Evolutionary conservation across 1,140 invertebrate species (phyloP).

Genomic region (Plodia interpunctella): DNA sequence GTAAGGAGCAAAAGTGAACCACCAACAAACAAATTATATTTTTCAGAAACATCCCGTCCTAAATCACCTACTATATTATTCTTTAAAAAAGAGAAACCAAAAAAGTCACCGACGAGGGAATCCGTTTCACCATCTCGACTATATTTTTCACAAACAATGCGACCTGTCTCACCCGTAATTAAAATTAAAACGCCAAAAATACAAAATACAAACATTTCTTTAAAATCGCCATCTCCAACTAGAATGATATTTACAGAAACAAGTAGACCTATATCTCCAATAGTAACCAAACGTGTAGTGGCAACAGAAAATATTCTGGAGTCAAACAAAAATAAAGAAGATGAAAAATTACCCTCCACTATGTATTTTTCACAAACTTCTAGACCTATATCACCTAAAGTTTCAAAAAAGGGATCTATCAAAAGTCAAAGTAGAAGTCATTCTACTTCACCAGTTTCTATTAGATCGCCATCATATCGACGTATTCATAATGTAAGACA

Average conservation of each 20-base stretch:
- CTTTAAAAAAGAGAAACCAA: slow-evolving; percentile 37
- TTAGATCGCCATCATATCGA: slow-evolving; percentile 81
- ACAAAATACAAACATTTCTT: slow-evolving; percentile 31
- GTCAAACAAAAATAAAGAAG: slow-evolving; percentile 16
- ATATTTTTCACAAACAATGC: slow-evolving; percentile 57
- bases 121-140: slow-evolving; percentile 51
- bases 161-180: slow-evolving; percentile 54
- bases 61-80: slow-evolving; percentile 58
- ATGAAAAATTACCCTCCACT: slow-evolving; percentile 34
- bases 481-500: slow-evolving; percentile 78
- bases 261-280: slow-evolving; percentile 41
- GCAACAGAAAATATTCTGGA: background rate
- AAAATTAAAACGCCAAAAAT: slow-evolving; percentile 28
- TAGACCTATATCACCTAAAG: slow-evolving; percentile 57
- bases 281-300: slow-evolving; percentile 26
- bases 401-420: slow-evolving; percentile 33
- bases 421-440: slow-evolving; percentile 51
- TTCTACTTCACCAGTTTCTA: slow-evolving; percentile 76
- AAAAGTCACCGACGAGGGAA: slow-evolving; percentile 32
- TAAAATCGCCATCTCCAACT: slow-evolving; percentile 40
- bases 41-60: slow-evolving; percentile 68
- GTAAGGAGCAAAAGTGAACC: slow-evolving; percentile 78
- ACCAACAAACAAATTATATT: slow-evolving; percentile 68
- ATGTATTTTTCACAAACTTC: slow-evolving; percentile 64
- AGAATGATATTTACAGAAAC: slow-evolving; percentile 54